Evolutionary conservation across 2,113 vertebrate genomes (phyloP).

Genomic region (Holacanthus passer): DNA sequence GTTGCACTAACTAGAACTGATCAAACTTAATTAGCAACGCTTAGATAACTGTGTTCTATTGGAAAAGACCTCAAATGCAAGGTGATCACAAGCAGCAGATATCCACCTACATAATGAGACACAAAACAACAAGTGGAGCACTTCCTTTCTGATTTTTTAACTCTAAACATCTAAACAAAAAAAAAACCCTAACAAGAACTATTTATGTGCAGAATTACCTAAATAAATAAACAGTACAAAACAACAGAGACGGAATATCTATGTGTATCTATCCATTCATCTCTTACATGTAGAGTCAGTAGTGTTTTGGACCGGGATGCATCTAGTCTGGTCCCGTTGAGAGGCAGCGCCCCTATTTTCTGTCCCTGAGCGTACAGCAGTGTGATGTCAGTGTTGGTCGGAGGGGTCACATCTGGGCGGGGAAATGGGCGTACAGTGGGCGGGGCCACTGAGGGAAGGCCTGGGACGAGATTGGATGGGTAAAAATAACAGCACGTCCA

Average conservation of each 20-base stretch:
- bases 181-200: not conserved
- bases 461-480: conserved; percentile 72
- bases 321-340: conserved; percentile 90
- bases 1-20: too few species aligned
- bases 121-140: too few species aligned
- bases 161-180: not conserved
- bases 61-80: too few species aligned
- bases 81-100: too few species aligned
- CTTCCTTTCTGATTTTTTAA: too few species aligned
- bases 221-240: not conserved
- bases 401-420: conserved; percentile 88
- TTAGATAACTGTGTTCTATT: too few species aligned
- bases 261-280: not conserved
- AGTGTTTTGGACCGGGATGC: conserved; percentile 88
- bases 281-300: conserved; percentile 91
- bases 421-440: conserved; percentile 85
- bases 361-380: conserved; percentile 97
- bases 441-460: conserved; percentile 89
- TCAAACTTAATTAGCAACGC: too few species aligned
- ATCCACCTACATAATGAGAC: too few species aligned
- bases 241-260: too few species aligned
- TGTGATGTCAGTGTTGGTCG: conserved; percentile 82
- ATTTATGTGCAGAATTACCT: not conserved
- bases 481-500: not conserved
- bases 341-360: conserved; percentile 93